A percentile compares a stretch with the other conserved stretches of the same genome.
These are phyloP conservation scores for Oscheius sp. DNA, from an alignment of 1,140 invertebrate genomes.

Conservation along the genomic window DNA sequence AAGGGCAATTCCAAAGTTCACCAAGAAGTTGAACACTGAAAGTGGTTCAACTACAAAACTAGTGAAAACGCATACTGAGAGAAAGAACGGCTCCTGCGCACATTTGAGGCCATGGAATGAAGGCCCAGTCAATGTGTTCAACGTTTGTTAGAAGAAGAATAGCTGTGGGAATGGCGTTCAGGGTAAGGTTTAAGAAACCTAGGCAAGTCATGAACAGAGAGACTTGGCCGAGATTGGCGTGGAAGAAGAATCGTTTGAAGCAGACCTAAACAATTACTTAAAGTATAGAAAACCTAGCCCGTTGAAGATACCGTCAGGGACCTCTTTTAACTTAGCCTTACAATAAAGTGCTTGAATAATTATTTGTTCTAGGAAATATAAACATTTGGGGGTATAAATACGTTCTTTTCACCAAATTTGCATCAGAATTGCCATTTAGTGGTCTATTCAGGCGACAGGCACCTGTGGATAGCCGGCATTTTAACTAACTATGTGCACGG, in stretches of 20 bases:
- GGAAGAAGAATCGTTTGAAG: slow-evolving; percentile 45
- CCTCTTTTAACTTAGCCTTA: no score
- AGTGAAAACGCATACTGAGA: slow-evolving; percentile 31
- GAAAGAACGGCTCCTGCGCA: slow-evolving; percentile 44
- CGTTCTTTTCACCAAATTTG: no score
- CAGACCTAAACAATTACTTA: slow-evolving; percentile 48
- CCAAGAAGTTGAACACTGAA: slow-evolving; percentile 59
- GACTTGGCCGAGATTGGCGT: slow-evolving; percentile 56
- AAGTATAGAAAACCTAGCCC: no score
- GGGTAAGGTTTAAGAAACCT: slow-evolving; percentile 48
- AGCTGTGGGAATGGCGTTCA: slow-evolving; percentile 49
- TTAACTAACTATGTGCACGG: no score
- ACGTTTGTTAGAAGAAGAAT: slow-evolving; percentile 41
- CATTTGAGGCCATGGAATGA: slow-evolving; percentile 53
- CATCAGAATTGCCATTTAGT: no score
- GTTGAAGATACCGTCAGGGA: no score
- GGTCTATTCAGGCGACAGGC: no score
- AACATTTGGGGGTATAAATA: no score
- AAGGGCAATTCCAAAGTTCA: slow-evolving; percentile 59
- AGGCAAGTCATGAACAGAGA: slow-evolving; percentile 58
- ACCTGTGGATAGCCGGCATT: no score
- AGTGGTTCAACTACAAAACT: neutral
- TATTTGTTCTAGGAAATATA: no score
- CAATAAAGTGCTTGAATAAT: no score
- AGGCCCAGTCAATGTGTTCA: slow-evolving; percentile 51